Base-by-base conservation (phyloP, 2,888 invertebrate species). In the Hesperia comma region DNA sequence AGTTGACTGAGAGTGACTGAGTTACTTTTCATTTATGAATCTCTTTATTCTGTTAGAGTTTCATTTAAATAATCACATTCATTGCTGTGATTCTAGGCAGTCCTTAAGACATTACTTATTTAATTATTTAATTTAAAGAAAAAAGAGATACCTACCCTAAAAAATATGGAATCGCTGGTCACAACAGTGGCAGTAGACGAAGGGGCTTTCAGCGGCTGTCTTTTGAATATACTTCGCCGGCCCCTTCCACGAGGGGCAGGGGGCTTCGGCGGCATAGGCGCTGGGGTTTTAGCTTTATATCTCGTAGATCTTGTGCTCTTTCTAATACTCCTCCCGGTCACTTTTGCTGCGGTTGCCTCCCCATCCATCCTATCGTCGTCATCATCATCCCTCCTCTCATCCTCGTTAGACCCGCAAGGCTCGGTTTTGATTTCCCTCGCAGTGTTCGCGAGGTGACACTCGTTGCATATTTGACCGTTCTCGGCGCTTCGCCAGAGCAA, bases 141-240 rank as follows among this genome's bases (percentile, higher is more conserved):
- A 10, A 37, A 37, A 37, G 10, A 15, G 46, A 32, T 32, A 33
- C 40, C 64, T 75, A 79, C 82, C 77, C 79, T 81, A 72, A 76
- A 80, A 74, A 97, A 98, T 21, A 97, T 93, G 76, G 95, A 95
- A 68, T 96, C 95, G 71, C 96, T 96, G 6, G 97, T 96, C 10
- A 97, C 95, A 0, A 96, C 95, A 19, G 97, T 96, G 0, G 97
- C 96, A 15, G 97, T 96, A 10, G 97, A 95, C 0, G 95, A 93
- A 0, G 97, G 97, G 0, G 97, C 96, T 85, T 97, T 97, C 4
- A 96, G 93, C 0, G 97, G 97, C 26, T 94, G 94, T 76, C 96
- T 95, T 83, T 97, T 97, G 78, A 97, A 96, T 67, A 97, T 94
- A 62, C 95, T 94, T 69, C 98, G 90, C 2, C 98, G 93, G 15